Evolutionary conservation across 53 echinoderm and acorn worm species (phyloP).

Genomic region (Echinometra lucunter): DNA sequence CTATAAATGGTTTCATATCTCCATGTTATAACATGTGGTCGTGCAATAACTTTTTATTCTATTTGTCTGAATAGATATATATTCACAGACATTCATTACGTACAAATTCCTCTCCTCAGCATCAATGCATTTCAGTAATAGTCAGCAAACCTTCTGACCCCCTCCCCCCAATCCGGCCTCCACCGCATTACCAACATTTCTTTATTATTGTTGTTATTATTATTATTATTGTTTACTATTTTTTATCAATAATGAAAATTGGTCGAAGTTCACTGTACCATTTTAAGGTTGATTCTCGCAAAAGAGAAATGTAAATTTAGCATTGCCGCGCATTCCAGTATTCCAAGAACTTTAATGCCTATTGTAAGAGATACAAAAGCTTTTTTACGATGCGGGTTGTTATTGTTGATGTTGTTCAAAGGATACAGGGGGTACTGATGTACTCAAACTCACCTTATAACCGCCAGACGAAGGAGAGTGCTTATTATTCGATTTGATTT

Average conservation of each 20-base stretch:
- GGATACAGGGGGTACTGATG: not conserved
- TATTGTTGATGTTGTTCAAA: not conserved
- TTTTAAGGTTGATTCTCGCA: not conserved
- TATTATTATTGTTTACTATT: not conserved
- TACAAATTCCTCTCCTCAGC: not conserved
- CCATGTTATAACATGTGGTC: not conserved
- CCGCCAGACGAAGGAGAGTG: too few species aligned
- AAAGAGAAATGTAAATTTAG: not conserved
- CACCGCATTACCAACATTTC: not conserved
- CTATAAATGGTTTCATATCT: not conserved
- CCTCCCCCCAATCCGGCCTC: not conserved
- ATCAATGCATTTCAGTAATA: not conserved
- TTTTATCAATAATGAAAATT: not conserved
- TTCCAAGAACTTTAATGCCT: not conserved
- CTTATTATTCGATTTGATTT: too few species aligned
- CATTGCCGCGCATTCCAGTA: not conserved
- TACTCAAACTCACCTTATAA: not conserved
- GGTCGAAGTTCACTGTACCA: not conserved
- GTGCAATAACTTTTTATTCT: too few species aligned
- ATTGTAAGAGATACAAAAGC: not conserved
- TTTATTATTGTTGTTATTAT: too few species aligned
- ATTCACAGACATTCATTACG: not conserved
- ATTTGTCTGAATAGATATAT: too few species aligned
- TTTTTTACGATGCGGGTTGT: conserved; percentile 24
- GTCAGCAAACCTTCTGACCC: not conserved